A percentile compares a stretch with the other conserved stretches of the same genome.
Evolutionary conservation across 2,113 vertebrate species (phyloP).

Genomic region (Prunella himalayana): DNA sequence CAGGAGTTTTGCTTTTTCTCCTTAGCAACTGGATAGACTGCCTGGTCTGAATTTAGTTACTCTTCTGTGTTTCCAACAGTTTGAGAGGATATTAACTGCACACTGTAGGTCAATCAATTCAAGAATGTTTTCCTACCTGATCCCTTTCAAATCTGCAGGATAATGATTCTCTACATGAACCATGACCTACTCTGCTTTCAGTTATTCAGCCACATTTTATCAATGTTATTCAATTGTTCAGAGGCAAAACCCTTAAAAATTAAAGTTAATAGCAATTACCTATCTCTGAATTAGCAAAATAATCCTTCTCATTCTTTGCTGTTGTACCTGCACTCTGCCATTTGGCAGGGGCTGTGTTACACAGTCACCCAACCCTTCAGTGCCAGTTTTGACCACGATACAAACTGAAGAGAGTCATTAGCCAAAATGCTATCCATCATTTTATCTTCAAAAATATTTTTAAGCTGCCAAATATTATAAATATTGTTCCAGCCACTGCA

Average conservation of each 20-base stretch:
- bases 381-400: neutral
- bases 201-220: neutral
- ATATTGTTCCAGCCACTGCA: neutral
- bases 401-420: slow-evolving; percentile 4
- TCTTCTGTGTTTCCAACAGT: neutral
- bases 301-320: neutral
- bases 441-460: slow-evolving; percentile 23
- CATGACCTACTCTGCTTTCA: neutral
- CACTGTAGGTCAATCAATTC: neutral
- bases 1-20: neutral
- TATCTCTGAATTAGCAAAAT: neutral
- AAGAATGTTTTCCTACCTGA: neutral
- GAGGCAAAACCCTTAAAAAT: neutral
- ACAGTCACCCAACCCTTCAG: neutral
- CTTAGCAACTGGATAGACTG: neutral
- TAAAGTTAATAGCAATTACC: neutral
- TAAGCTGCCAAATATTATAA: slow-evolving; percentile 47
- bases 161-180: neutral
- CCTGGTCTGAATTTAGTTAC: neutral
- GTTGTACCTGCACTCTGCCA: neutral
- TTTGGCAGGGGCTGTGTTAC: neutral
- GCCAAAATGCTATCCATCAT: neutral
- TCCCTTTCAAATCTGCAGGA: neutral
- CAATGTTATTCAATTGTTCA: neutral
- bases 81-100: neutral